Evolutionary conservation across 2,113 vertebrate genomes (phyloP), one percentile per base, ranked within the genome.

Genomic region (Spea multiplicata): DNA sequence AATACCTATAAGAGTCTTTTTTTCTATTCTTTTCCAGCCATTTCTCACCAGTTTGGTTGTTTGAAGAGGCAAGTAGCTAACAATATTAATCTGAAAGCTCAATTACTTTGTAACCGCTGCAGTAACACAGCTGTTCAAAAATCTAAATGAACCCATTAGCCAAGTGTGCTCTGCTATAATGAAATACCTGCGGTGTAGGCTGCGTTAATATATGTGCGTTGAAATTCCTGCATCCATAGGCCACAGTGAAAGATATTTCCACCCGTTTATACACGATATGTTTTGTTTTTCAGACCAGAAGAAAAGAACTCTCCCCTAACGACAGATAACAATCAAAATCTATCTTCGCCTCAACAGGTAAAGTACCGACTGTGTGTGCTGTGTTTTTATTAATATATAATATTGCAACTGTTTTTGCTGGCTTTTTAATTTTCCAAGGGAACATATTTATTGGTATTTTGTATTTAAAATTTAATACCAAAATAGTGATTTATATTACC

Each of bases 241-340:
- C 57, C 57, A 12, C 50, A 5, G 57, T 61, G 14, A 12, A 12
- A 61, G 9, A 61, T 61, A 30, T 61, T 61, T 14, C 5, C 57
- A 12, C 44, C 13, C 9, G 16, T 12, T 44, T 10, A 59, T 70
- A 46, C 67, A 14, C 9, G 30, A 46, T 72, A 14, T 83, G 83
- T 86, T 30, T 88, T 91, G 47, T 89, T 86, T 92, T 90, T 83
- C 89, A 93, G 92, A 86, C 84, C 84, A 86, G 90, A 90, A 89
- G 88, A 73, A 8, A 86, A 90, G 75, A 74, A 83, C 73, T 49
- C 83, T 82, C 83, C 52, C 74, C 67, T 72, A 45, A 83, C 84
- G 83, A 85, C 48, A 82, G 86, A 86, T 80, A 88, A 88, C 84
- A 88, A 89, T 71, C 89, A 90, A 88, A 91, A 80, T 78, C 70